A percentile compares a stretch with the other conserved stretches of the same genome.
Evolutionary conservation across 2,797 vertebrate genomes (phyloP).

Genomic region (Podarcis siculus): DNA sequence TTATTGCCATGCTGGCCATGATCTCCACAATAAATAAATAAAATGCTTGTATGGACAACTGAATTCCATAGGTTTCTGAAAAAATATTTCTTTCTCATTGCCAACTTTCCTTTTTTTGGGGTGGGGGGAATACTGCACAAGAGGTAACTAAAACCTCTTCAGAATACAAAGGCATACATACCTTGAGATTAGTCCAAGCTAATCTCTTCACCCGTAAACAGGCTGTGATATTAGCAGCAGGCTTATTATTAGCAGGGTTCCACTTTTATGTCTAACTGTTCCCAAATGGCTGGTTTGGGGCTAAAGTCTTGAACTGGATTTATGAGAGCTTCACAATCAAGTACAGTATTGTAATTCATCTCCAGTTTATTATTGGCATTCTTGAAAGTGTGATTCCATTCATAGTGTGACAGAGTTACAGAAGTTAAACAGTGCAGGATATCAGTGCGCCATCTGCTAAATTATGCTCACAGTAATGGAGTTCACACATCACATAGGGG

Average conservation of each 20-base stretch:
- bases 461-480: not conserved
- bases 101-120: too few relatives aligned
- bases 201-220: not conserved
- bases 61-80: too few relatives aligned
- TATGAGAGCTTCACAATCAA: not conserved
- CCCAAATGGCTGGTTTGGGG: not conserved
- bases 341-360: not conserved
- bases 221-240: not conserved
- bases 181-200: not conserved
- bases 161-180: not conserved
- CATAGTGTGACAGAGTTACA: not conserved
- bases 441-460: not conserved
- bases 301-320: not conserved
- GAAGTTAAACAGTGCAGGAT: not conserved
- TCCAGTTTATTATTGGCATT: not conserved
- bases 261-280: not conserved
- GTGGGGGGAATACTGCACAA: too few relatives aligned
- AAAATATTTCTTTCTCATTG: too few relatives aligned
- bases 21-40: not conserved
- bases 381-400: not conserved
- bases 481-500: not conserved
- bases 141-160: too few relatives aligned
- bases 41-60: too few relatives aligned
- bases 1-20: not conserved
- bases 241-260: not conserved